Base-by-base conservation (phyloP, 2,113 vertebrate species). In the Propithecus coquereli region DNA sequence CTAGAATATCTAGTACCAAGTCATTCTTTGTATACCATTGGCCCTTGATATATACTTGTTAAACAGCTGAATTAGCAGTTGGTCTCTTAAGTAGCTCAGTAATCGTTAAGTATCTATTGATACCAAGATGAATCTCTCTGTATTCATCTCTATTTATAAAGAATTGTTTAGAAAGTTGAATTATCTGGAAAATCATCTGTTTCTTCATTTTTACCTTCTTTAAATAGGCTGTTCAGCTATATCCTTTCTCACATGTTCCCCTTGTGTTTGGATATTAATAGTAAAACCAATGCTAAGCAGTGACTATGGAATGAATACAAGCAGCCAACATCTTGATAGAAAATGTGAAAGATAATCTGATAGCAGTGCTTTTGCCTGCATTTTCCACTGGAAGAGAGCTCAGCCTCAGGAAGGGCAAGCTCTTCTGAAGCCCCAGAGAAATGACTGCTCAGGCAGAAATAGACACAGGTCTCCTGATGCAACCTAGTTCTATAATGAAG, bases 251-350 rank as follows among this genome's bases (percentile, higher is more conserved):
- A 77, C 14, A 66, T 34, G 30, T 87, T 89, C 70, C 65, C 32
- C 25, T 70, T 70, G 54, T 77, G 32, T 93, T 94, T 77, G 27
- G 66, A 25, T 94, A 89, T 91, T 92, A 85, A 94, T 92, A 87
- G 57, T 47, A 89, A 95, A 91, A 71, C 40, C 45, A 68, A 2
- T 61, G 63, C 43, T 74, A 76, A 77, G 40, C 13, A 23, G 37
- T 52, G 25, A 86, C 85, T 70, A 37, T 34, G 30, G 87, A 34
- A 65, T 65, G 45, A 76, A 81, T 18, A 7, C 8, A 73, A 70
- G 47, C 27, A 68, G 63, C 43, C 27, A 92, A 5, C 40, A 63
- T 68, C 25, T 82, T 22, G 22, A 40, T 6, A 79, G 68, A 74
- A 79, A 23, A 77, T 91, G 52, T 37, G 16, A 82, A 80, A 71